Evolutionary conservation across 2,888 invertebrate genomes (phyloP).

Genomic region (Dorcus hopei): DNA sequence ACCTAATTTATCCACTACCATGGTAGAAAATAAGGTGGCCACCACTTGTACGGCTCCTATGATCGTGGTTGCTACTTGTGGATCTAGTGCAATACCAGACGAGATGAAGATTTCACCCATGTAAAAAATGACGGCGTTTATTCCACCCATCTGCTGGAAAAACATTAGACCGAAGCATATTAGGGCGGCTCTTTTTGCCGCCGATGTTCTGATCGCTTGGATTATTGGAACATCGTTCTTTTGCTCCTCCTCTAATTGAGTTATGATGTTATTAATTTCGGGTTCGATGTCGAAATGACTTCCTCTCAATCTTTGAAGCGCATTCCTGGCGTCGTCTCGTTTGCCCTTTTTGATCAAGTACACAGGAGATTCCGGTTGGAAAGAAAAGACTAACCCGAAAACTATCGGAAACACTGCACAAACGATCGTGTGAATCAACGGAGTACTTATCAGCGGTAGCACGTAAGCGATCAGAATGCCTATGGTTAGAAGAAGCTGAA

Average conservation of each 20-base stretch:
- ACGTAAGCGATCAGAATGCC: conserved; percentile 79
- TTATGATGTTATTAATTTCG: conserved; percentile 64
- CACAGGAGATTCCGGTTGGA: conserved; percentile 86
- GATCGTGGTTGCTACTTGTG: conserved; percentile 68
- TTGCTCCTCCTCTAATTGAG: conserved; percentile 53
- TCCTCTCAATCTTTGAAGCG: conserved; percentile 73
- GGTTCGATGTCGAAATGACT: conserved; percentile 58
- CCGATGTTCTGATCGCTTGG: conserved; percentile 39
- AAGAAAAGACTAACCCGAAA: conserved; percentile 68
- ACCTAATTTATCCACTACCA: conserved; percentile 78
- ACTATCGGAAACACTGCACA: conserved; percentile 66
- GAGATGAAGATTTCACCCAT: conserved; percentile 69
- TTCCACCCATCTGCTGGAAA: conserved; percentile 84
- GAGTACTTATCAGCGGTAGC: conserved; percentile 55
- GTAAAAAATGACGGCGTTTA: conserved; percentile 82
- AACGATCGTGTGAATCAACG: conserved; percentile 60
- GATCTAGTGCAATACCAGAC: conserved; percentile 58
- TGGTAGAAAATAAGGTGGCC: conserved; percentile 70
- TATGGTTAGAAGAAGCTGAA: conserved; percentile 78
- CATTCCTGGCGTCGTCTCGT: conserved; percentile 63
- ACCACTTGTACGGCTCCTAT: conserved; percentile 81
- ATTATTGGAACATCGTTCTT: conserved; percentile 56
- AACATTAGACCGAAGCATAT: conserved; percentile 81
- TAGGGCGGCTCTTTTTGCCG: conserved; percentile 62
- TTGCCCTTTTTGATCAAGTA: conserved; percentile 64